These are phyloP conservation scores for Parotia lawesii DNA, from an alignment of 2,113 vertebrate species.

Conservation along the genomic window DNA sequence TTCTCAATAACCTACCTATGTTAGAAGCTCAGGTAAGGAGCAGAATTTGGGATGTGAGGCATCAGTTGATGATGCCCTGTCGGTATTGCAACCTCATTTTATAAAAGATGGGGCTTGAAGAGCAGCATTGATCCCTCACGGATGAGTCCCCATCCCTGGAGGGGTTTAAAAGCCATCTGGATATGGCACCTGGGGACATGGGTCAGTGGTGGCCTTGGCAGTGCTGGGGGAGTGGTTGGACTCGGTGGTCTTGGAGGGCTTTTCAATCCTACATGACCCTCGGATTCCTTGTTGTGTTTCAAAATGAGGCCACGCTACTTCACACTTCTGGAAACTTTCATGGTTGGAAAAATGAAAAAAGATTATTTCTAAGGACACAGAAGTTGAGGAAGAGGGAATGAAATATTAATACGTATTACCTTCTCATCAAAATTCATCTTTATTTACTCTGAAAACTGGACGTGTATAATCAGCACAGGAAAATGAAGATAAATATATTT, in stretches of 20 bases:
- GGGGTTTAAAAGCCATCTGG: background rate
- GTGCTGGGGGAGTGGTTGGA: background rate
- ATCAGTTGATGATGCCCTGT: accelerated
- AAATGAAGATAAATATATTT: constrained; percentile 33
- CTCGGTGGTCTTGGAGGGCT: accelerated
- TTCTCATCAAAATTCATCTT: constrained; percentile 11
- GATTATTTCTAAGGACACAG: background rate
- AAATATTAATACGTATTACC: background rate
- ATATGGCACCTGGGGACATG: background rate
- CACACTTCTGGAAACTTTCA: background rate
- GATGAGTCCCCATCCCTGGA: background rate
- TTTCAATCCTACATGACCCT: background rate
- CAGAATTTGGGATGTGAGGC: background rate
- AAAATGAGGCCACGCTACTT: background rate
- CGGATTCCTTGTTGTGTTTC: background rate
- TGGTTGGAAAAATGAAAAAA: background rate
- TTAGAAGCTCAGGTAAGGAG: background rate
- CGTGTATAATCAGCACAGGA: background rate
- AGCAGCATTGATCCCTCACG: background rate
- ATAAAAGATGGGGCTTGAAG: accelerated
- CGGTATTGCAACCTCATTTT: background rate
- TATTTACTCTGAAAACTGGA: background rate
- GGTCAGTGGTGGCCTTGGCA: background rate
- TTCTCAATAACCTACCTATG: accelerated
- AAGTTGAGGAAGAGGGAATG: background rate